phyloP scores from a whole-genome alignment of 30 jellyfish, hydroid and myxozoan species.

The Calvadosia cruxmelitensis region DNA sequence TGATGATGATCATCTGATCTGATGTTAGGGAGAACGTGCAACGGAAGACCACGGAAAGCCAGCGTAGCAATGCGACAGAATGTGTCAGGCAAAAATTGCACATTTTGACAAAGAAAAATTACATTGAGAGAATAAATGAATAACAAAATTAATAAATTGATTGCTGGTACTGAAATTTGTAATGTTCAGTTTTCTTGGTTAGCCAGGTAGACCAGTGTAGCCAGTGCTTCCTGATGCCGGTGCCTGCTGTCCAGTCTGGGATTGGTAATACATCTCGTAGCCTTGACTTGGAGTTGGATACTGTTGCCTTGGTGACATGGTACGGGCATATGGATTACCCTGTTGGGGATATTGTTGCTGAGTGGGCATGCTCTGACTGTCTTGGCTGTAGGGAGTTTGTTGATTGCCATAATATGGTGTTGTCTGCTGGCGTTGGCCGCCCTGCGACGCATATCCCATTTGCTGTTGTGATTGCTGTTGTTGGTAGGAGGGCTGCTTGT shows the following conservation, averaged over 20 bases:
- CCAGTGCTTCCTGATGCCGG: neutral
- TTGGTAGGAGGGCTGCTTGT: neutral
- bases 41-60: no score
- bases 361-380: constrained; percentile 7
- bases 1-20: no score
- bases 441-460: neutral
- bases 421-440: constrained; percentile 1
- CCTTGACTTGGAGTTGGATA: constrained; percentile 53
- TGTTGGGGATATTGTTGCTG: constrained; percentile 23
- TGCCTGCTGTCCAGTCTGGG: constrained; percentile 29
- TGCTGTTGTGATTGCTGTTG: neutral
- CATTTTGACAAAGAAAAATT: no score
- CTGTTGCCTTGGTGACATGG: constrained; percentile 68
- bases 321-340: constrained; percentile 44
- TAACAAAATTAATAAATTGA: no score
- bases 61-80: no score
- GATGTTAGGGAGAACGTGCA: no score
- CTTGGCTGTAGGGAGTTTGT: constrained; percentile 33
- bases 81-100: no score
- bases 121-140: no score
- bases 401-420: constrained; percentile 20
- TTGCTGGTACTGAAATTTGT: no score
- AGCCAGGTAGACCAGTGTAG: neutral
- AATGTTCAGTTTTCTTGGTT: no score
- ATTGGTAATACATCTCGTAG: constrained; percentile 31